A percentile compares a stretch with the other conserved stretches of the same genome.
Conservation (phyloP, 2,888 invertebrate genomes). For the Drosophila niveifrons region DNA sequence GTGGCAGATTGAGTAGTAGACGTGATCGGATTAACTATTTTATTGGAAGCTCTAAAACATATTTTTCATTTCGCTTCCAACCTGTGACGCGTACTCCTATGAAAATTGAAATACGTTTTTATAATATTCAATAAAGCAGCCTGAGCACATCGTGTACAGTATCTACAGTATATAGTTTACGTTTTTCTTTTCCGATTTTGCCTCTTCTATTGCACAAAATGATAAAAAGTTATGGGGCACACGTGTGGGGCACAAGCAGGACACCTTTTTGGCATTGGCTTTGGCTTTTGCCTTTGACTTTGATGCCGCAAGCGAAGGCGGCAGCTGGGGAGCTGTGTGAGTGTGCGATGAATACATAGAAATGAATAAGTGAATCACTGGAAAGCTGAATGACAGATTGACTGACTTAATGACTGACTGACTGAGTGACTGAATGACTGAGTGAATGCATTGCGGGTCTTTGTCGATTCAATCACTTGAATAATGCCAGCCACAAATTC, state of each 20-base stretch:
- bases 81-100: conserved; percentile 9
- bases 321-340: conserved; percentile 20
- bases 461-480: conserved; percentile 74
- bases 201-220: conserved; percentile 26
- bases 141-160: conserved; percentile 19
- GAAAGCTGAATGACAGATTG: conserved; percentile 16
- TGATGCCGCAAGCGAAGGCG: conserved; percentile 23
- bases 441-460: conserved; percentile 63
- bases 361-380: conserved; percentile 65
- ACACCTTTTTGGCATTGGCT: conserved; percentile 52
- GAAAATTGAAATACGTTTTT: conserved; percentile 78
- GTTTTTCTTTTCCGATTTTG: neutral
- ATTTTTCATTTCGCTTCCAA: conserved; percentile 23
- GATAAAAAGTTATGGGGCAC: conserved; percentile 69
- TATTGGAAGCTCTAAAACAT: conserved; percentile 72
- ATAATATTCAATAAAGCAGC: conserved; percentile 65
- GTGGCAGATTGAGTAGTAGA: conserved; percentile 29
- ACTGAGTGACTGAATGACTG: conserved; percentile 50
- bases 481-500: conserved; percentile 75
- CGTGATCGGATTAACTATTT: conserved; percentile 81
- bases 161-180: conserved; percentile 15
- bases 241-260: conserved; percentile 40
- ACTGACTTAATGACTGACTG: conserved; percentile 39
- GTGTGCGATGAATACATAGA: conserved; percentile 52
- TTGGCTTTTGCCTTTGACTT: conserved; percentile 46